A percentile compares a stretch with the other conserved stretches of the same genome.
phyloP scores from a whole-genome alignment of 2,113 vertebrate species.

The Paradoxurus hermaphroditus region DNA sequence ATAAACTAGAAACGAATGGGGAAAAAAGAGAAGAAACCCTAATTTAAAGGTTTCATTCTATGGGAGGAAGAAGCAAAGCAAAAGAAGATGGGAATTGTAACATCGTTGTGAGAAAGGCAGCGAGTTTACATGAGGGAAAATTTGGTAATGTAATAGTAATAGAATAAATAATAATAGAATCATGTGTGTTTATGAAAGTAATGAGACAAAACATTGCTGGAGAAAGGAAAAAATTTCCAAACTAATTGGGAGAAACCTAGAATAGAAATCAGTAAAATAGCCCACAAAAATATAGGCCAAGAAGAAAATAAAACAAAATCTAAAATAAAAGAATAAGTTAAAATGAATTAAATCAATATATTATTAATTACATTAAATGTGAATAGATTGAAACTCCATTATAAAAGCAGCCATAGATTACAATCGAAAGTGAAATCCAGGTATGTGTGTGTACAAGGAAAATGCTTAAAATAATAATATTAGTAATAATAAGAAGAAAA shows the following conservation, averaged over 20 bases:
- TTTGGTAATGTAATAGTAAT: neutral
- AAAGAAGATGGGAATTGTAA: neutral
- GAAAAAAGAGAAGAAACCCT: fast-evolving
- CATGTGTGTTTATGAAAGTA: neutral
- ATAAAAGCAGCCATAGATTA: neutral
- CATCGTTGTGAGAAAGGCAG: neutral
- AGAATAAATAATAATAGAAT: neutral
- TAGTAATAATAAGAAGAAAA: neutral
- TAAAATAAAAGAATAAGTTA: neutral
- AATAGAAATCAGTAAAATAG: neutral
- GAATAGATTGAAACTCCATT: neutral
- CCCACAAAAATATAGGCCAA: neutral
- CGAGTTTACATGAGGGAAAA: neutral
- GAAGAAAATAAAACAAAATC: neutral
- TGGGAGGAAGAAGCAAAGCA: neutral
- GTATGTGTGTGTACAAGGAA: neutral
- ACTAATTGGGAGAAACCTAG: neutral
- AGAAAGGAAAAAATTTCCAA: neutral
- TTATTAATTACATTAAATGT: neutral
- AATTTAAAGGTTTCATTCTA: neutral
- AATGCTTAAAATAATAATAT: neutral
- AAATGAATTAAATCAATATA: neutral
- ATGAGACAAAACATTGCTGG: neutral
- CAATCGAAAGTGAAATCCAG: neutral
- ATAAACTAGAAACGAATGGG: neutral